Evolutionary conservation across 2,888 invertebrate genomes (phyloP).

Genomic region (Pristionchus japonicus): DNA sequence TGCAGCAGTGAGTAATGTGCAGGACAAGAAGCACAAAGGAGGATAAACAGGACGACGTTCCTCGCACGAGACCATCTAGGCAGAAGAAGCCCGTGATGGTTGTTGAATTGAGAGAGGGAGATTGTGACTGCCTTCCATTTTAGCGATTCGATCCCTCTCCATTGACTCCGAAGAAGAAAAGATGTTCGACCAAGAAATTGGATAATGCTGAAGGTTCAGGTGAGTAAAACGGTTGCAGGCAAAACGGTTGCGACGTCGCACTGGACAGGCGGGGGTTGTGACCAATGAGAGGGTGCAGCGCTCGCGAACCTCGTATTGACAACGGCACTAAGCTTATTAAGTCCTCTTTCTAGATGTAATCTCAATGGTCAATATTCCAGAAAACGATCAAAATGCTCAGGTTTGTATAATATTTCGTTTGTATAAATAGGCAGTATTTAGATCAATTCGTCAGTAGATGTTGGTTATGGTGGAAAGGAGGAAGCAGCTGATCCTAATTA

Average conservation of each 20-base stretch:
- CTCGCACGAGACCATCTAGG: background rate
- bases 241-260: too few relatives aligned
- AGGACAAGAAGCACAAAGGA: too few relatives aligned
- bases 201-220: background rate
- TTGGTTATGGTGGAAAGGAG: background rate
- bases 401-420: background rate
- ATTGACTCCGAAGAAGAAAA: background rate
- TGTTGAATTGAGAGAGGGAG: background rate
- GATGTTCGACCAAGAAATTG: background rate
- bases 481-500: background rate
- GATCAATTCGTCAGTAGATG: background rate
- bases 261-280: too few relatives aligned
- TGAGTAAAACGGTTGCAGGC: too few relatives aligned
- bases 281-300: too few relatives aligned
- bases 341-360: too few relatives aligned
- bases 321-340: too few relatives aligned
- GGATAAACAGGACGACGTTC: too few relatives aligned
- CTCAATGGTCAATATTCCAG: too few relatives aligned
- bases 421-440: background rate
- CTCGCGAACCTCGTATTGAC: too few relatives aligned
- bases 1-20: too few relatives aligned
- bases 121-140: background rate
- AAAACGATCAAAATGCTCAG: too few relatives aligned
- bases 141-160: background rate
- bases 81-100: background rate